These are phyloP conservation scores for Labroides dimidiatus DNA, from an alignment of 2,797 vertebrate genomes.

Conservation along the genomic window DNA sequence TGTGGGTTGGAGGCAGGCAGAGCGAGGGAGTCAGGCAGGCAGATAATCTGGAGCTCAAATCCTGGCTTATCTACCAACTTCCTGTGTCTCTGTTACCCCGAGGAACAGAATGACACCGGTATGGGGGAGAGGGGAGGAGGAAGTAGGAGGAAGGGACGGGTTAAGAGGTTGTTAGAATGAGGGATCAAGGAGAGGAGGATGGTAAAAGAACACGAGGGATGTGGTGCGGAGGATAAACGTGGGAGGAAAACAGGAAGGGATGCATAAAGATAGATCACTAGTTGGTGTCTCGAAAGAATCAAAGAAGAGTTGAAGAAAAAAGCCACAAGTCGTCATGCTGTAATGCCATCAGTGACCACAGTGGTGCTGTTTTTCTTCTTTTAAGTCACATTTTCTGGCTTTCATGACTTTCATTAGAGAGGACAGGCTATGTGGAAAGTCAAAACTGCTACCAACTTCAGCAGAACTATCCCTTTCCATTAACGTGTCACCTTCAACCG, in stretches of 20 bases:
- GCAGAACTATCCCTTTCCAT: too few relatives aligned
- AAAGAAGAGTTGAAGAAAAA: too few relatives aligned
- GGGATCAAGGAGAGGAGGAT: conserved; percentile 32
- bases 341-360: too few relatives aligned
- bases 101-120: conserved; percentile 73
- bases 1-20: conserved; percentile 58
- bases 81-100: conserved; percentile 72
- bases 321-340: too few relatives aligned
- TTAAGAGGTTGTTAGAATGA: conserved; percentile 35
- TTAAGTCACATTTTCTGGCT: too few relatives aligned
- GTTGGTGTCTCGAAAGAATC: too few relatives aligned
- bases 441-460: too few relatives aligned
- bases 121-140: conserved; percentile 38
- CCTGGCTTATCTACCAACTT: conserved; percentile 83
- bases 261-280: neutral
- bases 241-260: too few relatives aligned
- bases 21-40: conserved; percentile 68
- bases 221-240: neutral
- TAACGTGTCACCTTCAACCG: conserved; percentile 11
- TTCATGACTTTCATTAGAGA: too few relatives aligned
- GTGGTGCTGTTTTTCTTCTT: too few relatives aligned
- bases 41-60: conserved; percentile 84
- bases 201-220: conserved; percentile 11
- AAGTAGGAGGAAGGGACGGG: conserved; percentile 24
- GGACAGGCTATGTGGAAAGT: too few relatives aligned